Conservation (phyloP, 2,113 vertebrate species). For the Suricata suricatta region DNA sequence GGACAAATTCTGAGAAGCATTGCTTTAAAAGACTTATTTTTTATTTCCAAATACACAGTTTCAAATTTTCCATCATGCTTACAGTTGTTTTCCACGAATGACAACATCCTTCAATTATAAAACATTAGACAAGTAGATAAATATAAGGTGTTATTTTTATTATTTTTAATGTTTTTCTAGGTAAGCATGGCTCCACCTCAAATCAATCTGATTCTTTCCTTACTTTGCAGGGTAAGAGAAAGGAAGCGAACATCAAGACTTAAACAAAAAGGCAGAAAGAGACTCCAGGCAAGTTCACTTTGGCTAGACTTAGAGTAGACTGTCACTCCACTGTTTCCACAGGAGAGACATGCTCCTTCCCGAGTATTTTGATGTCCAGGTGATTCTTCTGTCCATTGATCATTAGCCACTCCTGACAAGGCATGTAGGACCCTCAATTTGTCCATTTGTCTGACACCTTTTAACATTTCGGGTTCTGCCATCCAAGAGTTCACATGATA, state of each 20-base stretch:
- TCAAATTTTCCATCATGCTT: constrained; percentile 5
- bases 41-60: constrained; percentile 19
- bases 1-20: not conserved
- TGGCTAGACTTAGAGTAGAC: not conserved
- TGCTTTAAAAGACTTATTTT: not conserved
- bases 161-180: constrained; percentile 27
- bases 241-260: not conserved
- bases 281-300: not conserved
- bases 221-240: not conserved
- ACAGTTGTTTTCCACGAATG: not conserved
- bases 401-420: no score
- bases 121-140: not conserved
- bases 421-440: not conserved
- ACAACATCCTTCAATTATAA: not conserved
- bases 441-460: not conserved
- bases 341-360: fast-evolving
- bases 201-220: not conserved
- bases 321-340: fast-evolving
- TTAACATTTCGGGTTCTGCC: not conserved
- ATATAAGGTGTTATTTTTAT: not conserved
- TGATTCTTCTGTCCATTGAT: not conserved
- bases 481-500: no score
- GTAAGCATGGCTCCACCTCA: not conserved
- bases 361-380: not conserved
- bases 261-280: not conserved